Evolutionary conservation across 2,113 vertebrate genomes (phyloP).

Genomic region (Sclerurus mexicanus): DNA sequence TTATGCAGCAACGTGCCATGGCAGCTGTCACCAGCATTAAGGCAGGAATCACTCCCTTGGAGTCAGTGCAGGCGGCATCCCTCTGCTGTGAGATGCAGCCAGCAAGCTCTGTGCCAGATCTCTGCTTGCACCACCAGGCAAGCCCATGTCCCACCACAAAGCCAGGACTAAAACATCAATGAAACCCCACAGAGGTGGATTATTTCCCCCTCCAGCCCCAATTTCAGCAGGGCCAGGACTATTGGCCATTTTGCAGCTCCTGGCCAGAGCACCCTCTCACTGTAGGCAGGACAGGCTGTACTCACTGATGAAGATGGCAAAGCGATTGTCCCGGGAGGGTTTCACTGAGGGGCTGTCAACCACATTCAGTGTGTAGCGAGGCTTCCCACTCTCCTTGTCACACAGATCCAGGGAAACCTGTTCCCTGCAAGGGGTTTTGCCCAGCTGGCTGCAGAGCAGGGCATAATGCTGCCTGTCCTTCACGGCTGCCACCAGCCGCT

Average conservation of each 20-base stretch:
- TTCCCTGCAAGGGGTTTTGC: constrained; percentile 62
- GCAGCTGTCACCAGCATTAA: not conserved
- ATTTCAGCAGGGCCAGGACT: not conserved
- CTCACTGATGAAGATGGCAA: constrained; percentile 97
- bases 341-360: constrained; percentile 84
- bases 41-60: not conserved
- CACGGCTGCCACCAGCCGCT: constrained; percentile 80
- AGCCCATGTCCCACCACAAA: not conserved
- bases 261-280: not conserved
- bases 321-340: constrained; percentile 82
- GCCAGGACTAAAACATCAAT: not conserved
- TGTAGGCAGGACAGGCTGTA: not conserved
- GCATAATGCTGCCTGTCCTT: constrained; percentile 88
- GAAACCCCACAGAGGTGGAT: rapidly evolving
- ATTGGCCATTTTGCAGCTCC: not conserved
- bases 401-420: constrained; percentile 86
- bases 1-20: rapidly evolving
- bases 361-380: constrained; percentile 90
- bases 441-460: constrained; percentile 85
- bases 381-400: constrained; percentile 74
- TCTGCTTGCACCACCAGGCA: not conserved
- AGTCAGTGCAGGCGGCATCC: not conserved
- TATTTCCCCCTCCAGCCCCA: not conserved
- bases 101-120: not conserved
- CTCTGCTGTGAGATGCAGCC: not conserved